phyloP scores from a whole-genome alignment of 1,140 invertebrate genomes.

The Brachionus paranguensis region DNA sequence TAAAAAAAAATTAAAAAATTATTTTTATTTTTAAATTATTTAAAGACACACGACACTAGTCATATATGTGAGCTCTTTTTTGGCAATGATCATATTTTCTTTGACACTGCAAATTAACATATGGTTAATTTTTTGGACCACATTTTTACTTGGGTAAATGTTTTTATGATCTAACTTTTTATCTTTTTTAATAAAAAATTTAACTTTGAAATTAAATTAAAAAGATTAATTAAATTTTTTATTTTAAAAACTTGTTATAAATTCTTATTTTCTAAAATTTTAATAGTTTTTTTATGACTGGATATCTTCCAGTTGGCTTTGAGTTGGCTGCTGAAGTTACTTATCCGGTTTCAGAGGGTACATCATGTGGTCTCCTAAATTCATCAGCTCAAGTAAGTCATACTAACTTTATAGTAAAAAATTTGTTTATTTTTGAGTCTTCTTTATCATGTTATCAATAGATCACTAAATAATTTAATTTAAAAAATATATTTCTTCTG shows the following conservation, averaged over 20 bases:
- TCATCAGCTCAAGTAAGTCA: constrained; percentile 62
- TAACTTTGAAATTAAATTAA: too few species aligned
- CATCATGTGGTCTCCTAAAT: constrained; percentile 78
- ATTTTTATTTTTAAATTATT: constrained; percentile 47
- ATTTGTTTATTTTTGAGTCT: not conserved
- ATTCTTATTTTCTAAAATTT: too few species aligned
- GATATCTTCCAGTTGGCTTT: constrained; percentile 86
- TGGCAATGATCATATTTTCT: constrained; percentile 80
- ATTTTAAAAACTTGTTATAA: too few species aligned
- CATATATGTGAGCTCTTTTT: constrained; percentile 74
- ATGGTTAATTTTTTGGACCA: constrained; percentile 70
- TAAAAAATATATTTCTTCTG: not conserved
- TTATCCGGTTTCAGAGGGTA: constrained; percentile 86
- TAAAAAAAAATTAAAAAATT: not conserved
- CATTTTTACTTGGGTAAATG: constrained; percentile 59
- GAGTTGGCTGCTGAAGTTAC: constrained; percentile 90
- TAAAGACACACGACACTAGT: constrained; percentile 74
- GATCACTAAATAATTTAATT: not conserved
- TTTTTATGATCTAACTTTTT: not conserved
- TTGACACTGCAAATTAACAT: constrained; percentile 68
- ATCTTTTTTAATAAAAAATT: not conserved
- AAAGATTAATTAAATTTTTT: too few species aligned
- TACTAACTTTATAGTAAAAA: not conserved
- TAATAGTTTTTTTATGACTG: constrained; percentile 81
- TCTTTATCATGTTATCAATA: too few species aligned